Conservation (phyloP, 2,797 vertebrate species). For the Melanotaenia maccullochi region DNA sequence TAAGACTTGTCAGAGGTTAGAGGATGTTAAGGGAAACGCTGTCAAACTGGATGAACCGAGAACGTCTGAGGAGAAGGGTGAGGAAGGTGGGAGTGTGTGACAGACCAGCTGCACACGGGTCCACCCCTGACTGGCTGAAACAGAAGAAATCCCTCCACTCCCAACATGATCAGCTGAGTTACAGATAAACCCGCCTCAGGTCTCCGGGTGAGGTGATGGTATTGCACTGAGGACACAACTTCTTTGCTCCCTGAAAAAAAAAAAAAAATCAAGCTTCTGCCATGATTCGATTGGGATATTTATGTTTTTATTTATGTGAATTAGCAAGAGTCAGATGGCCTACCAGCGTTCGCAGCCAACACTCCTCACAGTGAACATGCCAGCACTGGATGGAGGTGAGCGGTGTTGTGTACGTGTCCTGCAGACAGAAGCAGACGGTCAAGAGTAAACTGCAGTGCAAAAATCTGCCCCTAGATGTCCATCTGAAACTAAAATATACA, state of each 20-base stretch:
- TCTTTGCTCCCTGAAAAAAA: conserved; percentile 83
- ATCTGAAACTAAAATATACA: conserved; percentile 21
- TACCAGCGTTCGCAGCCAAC: conserved; percentile 88
- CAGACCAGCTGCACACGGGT: conserved; percentile 77
- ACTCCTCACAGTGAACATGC: conserved; percentile 90
- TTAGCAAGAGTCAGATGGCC: conserved; percentile 16
- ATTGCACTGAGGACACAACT: conserved; percentile 89
- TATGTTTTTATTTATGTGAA: neutral
- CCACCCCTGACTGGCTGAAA: conserved; percentile 62
- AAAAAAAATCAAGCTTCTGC: neutral
- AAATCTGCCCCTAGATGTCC: conserved; percentile 71
- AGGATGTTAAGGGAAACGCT: conserved; percentile 25
- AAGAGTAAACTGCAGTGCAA: conserved; percentile 26
- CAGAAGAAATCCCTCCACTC: conserved; percentile 27
- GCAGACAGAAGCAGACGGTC: conserved; percentile 22
- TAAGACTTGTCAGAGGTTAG: conserved; percentile 29
- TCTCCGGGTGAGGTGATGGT: conserved; percentile 88
- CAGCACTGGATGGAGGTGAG: conserved; percentile 90
- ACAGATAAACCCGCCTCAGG: conserved; percentile 86
- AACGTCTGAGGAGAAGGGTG: conserved; percentile 20
- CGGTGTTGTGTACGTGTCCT: conserved; percentile 86
- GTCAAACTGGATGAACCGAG: conserved; percentile 19
- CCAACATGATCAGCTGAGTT: conserved; percentile 42
- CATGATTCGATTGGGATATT: neutral
- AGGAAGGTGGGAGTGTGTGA: conserved; percentile 53